Evolutionary conservation across 1,140 invertebrate species (phyloP).

Genomic region (Drosophila nasuta): DNA sequence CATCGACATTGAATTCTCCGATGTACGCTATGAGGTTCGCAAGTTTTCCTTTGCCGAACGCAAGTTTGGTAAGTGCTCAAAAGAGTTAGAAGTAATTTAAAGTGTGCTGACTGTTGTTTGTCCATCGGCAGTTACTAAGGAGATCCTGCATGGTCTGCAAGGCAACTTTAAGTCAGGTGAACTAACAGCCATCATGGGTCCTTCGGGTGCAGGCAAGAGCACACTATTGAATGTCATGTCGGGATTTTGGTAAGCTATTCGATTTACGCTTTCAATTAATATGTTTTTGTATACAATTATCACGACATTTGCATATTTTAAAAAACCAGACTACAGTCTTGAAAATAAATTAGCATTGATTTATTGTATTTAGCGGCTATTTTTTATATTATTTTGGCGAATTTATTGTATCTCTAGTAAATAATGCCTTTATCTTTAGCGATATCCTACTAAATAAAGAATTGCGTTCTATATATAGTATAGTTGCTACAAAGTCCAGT

Average conservation of each 20-base stretch:
- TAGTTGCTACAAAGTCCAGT: too few species aligned
- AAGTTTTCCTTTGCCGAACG: conserved; percentile 80
- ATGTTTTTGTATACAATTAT: background rate
- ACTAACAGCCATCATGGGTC: conserved; percentile 92
- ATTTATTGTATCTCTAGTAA: too few species aligned
- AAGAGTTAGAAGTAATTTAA: background rate
- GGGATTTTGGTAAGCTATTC: conserved; percentile 85
- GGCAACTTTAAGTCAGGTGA: conserved; percentile 87
- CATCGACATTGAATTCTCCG: conserved; percentile 89
- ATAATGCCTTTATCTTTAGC: too few species aligned
- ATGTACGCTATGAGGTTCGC: conserved; percentile 87
- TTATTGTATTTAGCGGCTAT: too few species aligned
- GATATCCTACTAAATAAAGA: too few species aligned
- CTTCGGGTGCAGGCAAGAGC: conserved; percentile 91
- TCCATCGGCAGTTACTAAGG: conserved; percentile 85
- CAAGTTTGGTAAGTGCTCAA: conserved; percentile 72
- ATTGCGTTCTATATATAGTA: too few species aligned
- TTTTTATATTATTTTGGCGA: too few species aligned
- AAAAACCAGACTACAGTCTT: too few species aligned
- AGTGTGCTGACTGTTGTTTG: background rate
- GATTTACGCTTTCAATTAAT: background rate
- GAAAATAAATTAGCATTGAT: too few species aligned
- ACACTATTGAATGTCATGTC: conserved; percentile 89
- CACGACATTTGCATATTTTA: too few species aligned
- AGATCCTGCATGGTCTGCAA: conserved; percentile 88